These are phyloP conservation scores for Corvus cornix DNA, from an alignment of 2,113 vertebrate genomes.

Conservation along the genomic window DNA sequence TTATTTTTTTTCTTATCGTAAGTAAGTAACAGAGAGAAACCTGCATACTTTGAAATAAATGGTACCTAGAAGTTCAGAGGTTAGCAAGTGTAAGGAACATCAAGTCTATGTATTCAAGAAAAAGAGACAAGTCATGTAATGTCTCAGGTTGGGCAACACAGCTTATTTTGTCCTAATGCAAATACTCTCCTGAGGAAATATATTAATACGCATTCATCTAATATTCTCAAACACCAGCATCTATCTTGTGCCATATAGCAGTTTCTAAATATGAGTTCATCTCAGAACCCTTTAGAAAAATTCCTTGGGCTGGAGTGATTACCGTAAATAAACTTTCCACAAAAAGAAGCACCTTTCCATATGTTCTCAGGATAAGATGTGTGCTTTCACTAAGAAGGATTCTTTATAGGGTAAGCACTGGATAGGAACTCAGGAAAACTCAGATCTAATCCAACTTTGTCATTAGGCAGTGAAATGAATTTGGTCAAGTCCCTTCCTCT, in stretches of 20 bases:
- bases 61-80: not conserved
- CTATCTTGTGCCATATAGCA: not conserved
- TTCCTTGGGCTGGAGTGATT: not conserved
- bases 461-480: not conserved
- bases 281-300: not conserved
- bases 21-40: not conserved
- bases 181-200: not conserved
- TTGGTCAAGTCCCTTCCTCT: not conserved
- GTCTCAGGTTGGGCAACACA: not conserved
- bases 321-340: not conserved
- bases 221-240: not conserved
- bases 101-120: not conserved
- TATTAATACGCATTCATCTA: not conserved
- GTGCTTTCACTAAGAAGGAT: not conserved
- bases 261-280: not conserved
- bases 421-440: not conserved
- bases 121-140: not conserved
- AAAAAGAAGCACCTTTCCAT: not conserved
- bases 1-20: not conserved
- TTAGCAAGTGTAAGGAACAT: not conserved
- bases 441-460: not conserved
- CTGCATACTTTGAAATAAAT: not conserved
- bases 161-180: not conserved
- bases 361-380: not conserved
- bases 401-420: not conserved